Evolutionary conservation across 1,140 invertebrate species (phyloP).

Genomic region (Euschistus heros): DNA sequence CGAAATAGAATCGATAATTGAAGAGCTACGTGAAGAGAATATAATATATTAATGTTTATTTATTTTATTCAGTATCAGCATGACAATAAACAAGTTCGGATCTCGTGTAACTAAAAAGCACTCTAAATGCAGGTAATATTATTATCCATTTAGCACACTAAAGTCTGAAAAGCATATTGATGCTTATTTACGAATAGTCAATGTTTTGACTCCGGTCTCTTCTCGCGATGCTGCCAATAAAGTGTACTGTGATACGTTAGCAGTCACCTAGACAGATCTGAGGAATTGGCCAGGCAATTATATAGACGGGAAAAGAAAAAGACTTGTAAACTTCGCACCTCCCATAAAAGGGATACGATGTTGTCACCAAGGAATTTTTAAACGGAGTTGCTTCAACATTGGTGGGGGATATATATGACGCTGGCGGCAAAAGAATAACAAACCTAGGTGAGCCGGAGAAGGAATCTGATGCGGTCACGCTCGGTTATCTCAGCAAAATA

Average conservation of each 20-base stretch:
- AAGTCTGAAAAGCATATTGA: neutral
- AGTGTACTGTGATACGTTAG: neutral
- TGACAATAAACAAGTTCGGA: neutral
- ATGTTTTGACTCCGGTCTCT: neutral
- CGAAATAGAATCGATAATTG: neutral
- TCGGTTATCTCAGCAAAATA: neutral
- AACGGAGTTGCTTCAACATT: too few species aligned
- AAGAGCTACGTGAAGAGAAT: neutral
- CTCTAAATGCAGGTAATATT: neutral
- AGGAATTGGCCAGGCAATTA: neutral
- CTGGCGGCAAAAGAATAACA: too few species aligned
- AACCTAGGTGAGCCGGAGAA: neutral
- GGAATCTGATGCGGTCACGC: neutral
- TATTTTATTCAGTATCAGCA: neutral
- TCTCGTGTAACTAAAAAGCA: neutral
- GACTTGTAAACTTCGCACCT: too few species aligned
- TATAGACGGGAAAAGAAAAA: too few species aligned
- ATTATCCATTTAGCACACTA: neutral
- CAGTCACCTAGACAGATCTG: neutral
- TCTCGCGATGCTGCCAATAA: neutral
- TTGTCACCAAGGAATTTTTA: too few species aligned
- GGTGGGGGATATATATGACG: too few species aligned
- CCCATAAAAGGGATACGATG: too few species aligned
- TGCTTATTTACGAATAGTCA: neutral
- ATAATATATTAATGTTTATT: neutral